Evolutionary conservation across 1,140 invertebrate genomes (phyloP), one percentile per base, ranked within the genome.

Genomic region (Penaeus chinensis): DNA sequence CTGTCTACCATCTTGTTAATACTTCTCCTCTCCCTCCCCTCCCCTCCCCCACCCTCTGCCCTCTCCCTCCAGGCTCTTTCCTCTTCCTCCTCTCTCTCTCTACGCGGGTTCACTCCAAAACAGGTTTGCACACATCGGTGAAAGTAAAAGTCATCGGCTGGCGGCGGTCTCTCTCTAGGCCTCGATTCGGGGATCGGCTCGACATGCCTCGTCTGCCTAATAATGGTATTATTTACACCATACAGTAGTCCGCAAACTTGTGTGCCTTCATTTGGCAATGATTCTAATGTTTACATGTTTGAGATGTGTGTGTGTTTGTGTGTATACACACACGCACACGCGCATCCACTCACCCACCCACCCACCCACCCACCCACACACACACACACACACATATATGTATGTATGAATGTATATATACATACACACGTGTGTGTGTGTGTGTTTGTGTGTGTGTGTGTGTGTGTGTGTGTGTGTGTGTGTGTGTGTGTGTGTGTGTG

Each of bases 71-170:
- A 47, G 47, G 47, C 47, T 47, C 47, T 47, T 3, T 61, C 62
- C 79, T 63, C 79, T 81, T 61, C 32, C 79, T 32, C 27, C 60
- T 82, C 60, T 65, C 8, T 82, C 63, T 71, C 82, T 74, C 69
- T 47, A 69, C 24, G 66, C 20, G 60, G 66, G 16, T 71, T 42
- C 22, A 66, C 71, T 47, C 5, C 42, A 19, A 54, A 19, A 83
- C 37, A 47, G 47, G 63, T 42, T 83, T 83, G 32, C 82, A 22
- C 82, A 69, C 82, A 27, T 60, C 27, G 47, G 47, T 47, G 47
- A 47, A 47, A 47, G 47, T 47, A 47, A 47, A 47, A 47, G 47
- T 47, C 47, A 63, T 47, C 47, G 63, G 24, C 24, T 37, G 47
- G 27, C 37, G 24, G 19, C 54, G 42, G 69, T n/a, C 78, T 80